Evolutionary conservation across 2,888 invertebrate genomes (phyloP).

Genomic region (Lissocephala sabroskyi): DNA sequence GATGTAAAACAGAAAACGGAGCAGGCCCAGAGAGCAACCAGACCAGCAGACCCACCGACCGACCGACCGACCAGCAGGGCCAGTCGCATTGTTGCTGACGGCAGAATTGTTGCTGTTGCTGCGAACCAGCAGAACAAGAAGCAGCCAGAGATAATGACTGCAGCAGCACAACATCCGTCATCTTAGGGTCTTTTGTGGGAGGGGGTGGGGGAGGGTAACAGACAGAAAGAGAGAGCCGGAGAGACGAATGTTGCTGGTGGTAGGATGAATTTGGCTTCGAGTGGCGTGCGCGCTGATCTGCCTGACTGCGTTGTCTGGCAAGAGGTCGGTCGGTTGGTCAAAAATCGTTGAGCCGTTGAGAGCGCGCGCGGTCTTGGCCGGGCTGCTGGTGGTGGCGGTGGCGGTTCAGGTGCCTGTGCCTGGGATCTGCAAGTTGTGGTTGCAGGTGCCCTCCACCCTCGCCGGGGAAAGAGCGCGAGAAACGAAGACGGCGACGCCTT

Average conservation of each 20-base stretch:
- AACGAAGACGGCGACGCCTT: no score
- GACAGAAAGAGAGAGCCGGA: not conserved
- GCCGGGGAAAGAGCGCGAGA: no score
- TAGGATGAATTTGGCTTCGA: not conserved
- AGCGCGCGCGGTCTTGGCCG: no score
- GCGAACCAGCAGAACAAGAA: conserved; percentile 10
- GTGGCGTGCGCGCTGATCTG: conserved; percentile 64
- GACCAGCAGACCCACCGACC: no score
- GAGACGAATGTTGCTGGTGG: not conserved
- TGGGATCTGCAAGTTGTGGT: no score
- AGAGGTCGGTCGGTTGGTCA: conserved; percentile 51
- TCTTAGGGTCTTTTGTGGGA: conserved; percentile 28
- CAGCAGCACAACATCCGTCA: conserved; percentile 51
- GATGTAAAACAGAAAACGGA: conserved; percentile 56
- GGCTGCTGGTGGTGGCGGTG: no score
- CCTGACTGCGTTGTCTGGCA: conserved; percentile 53
- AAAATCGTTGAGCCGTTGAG: conserved; percentile 65
- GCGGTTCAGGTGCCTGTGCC: no score
- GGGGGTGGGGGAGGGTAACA: not conserved
- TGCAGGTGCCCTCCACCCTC: no score
- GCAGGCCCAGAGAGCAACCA: conserved; percentile 21
- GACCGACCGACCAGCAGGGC: no score
- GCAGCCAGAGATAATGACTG: conserved; percentile 22
- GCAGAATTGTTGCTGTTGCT: no score
- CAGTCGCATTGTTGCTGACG: no score